A percentile compares a stretch with the other conserved stretches of the same genome.
Conservation (phyloP, 2,888 invertebrate genomes). For the Netelia inedita region DNA sequence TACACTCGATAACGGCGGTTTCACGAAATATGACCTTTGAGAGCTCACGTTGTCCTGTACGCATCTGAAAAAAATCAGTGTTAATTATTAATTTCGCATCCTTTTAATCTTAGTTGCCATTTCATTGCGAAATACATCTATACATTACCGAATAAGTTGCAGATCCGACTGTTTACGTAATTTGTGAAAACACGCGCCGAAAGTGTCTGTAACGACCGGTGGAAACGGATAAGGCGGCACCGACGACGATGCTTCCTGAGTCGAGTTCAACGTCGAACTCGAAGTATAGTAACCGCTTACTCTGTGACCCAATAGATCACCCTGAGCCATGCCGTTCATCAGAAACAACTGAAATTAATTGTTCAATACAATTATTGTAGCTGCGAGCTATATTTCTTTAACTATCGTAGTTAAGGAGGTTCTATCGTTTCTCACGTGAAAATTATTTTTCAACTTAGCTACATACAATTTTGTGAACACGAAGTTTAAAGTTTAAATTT, state of each 20-base stretch:
- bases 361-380: background rate
- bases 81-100: background rate
- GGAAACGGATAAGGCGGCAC: constrained; percentile 86
- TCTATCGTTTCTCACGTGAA: too few species aligned
- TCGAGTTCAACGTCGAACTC: constrained; percentile 89
- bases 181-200: constrained; percentile 92
- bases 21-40: constrained; percentile 93
- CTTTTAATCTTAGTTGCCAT: background rate
- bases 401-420: background rate
- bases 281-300: constrained; percentile 96
- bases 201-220: constrained; percentile 87
- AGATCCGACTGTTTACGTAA: constrained; percentile 95
- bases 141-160: constrained; percentile 89
- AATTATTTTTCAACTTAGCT: too few species aligned
- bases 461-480: too few species aligned
- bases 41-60: constrained; percentile 95
- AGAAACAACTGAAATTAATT: constrained; percentile 87
- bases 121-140: background rate
- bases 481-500: too few species aligned
- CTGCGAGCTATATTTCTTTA: background rate
- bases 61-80: constrained; percentile 85
- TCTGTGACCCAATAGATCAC: constrained; percentile 91
- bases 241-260: constrained; percentile 83
- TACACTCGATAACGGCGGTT: constrained; percentile 93
- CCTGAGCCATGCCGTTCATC: constrained; percentile 88